A percentile compares a stretch with the other conserved stretches of the same genome.
Conservation (phyloP, 2,888 invertebrate genomes). For the Ophion ventricosus region DNA sequence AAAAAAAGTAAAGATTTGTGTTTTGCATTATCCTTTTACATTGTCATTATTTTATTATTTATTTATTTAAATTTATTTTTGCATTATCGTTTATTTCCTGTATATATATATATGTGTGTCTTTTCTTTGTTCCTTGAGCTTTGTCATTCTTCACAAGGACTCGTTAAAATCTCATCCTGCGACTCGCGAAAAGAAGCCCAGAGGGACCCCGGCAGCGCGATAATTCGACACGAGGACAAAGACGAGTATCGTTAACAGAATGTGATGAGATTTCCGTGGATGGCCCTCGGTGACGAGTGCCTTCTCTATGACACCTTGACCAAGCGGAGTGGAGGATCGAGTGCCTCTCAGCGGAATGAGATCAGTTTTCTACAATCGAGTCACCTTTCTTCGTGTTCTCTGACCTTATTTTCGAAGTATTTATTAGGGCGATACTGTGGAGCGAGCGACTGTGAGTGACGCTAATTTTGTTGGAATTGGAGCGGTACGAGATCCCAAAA, state of each 20-base stretch:
- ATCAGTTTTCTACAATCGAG: background rate
- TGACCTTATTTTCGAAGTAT: background rate
- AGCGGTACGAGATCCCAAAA: background rate
- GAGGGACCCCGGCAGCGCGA: conserved; percentile 13
- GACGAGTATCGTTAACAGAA: conserved; percentile 45
- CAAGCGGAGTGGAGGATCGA: conserved; percentile 15
- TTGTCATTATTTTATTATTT: background rate
- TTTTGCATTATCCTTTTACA: no score
- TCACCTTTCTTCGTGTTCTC: background rate
- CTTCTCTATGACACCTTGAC: background rate
- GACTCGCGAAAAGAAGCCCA: background rate
- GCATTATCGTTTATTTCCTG: no score
- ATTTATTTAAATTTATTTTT: background rate
- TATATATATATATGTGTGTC: background rate
- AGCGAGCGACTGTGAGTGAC: background rate
- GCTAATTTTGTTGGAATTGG: conserved; percentile 1
- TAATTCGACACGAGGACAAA: conserved; percentile 53
- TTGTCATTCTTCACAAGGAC: conserved; percentile 3
- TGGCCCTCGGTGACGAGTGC: background rate
- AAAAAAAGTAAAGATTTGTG: background rate
- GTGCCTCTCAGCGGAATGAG: background rate
- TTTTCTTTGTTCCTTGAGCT: background rate
- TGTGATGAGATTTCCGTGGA: conserved; percentile 40
- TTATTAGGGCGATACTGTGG: background rate
- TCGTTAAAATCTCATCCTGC: conserved; percentile 21